Evolutionary conservation across 2,113 vertebrate genomes (phyloP), one percentile per base, ranked within the genome.

Genomic region (Suncus etruscus): DNA sequence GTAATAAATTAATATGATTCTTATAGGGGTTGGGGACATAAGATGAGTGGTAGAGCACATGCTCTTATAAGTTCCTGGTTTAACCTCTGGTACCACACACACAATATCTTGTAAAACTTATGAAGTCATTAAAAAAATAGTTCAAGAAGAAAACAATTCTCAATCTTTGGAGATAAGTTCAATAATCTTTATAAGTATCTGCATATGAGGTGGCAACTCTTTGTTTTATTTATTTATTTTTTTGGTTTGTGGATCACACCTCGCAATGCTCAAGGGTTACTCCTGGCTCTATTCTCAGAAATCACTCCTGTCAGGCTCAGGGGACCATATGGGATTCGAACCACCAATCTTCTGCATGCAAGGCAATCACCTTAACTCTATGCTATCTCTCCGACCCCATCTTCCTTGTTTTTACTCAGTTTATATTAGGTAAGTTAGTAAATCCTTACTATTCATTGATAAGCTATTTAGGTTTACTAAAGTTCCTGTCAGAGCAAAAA

Each of bases 71-170:
- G 58, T 16, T 58, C 18, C 58, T 61, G 18, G 58, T 16, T 61
- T 61, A 39, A 61, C 22, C 58, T 16, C 58, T 4, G 58, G 16
- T 5, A 61, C 58, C 58, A 61, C 58, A 61, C 58, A 61, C 58
- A 61, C 18, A 22, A 16, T 20, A 16, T 92, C 29, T 66, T 73
- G 0, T 31, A 39, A 69, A 90, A 51, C 45, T 58, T 80, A 77
- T 81, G 63, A 87, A 84, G 29, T 86, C 20, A 48, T 47, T 61
- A 22, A 94, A 87, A 86, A 86, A 54, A 27, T 83, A 95, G 61
- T 54, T 84, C 78, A 86, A 78, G 78, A 70, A 91, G 78, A 45
- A 75, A 94, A 84, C 2, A 85, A 54, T 84, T 92, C 15, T 90
- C 68, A 74, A 74, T 75, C 29, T 83, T 50, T 66, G 9, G 24